Evolutionary conservation across 2,113 vertebrate genomes (phyloP).

Genomic region (Monopterus albus): DNA sequence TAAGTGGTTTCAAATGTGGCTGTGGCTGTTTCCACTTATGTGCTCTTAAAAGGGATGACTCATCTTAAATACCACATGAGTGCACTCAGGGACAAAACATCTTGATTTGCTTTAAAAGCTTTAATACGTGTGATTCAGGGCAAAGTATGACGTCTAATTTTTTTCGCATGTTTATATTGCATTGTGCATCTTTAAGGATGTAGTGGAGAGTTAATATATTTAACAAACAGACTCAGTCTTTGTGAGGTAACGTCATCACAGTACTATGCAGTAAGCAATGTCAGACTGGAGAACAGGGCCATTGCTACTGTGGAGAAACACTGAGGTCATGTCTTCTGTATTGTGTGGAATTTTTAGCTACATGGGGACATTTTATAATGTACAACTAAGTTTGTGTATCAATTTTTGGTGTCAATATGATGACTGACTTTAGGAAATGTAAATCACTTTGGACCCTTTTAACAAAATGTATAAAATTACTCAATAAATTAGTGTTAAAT

Average conservation of each 20-base stretch:
- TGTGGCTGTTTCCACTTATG: constrained; percentile 72
- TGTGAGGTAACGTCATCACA: background rate
- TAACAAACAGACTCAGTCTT: too few species aligned
- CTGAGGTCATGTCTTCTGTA: background rate
- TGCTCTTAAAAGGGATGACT: constrained; percentile 72
- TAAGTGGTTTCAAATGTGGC: constrained; percentile 75
- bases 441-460: too few species aligned
- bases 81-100: constrained; percentile 55
- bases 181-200: background rate
- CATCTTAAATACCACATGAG: constrained; percentile 62
- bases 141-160: background rate
- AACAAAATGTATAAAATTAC: too few species aligned
- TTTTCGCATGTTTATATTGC: background rate
- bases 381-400: too few species aligned
- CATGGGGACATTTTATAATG: background rate
- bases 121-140: constrained; percentile 35
- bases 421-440: too few species aligned
- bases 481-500: too few species aligned
- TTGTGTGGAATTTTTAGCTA: background rate
- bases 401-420: too few species aligned
- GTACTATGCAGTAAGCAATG: background rate
- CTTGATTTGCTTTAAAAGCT: constrained; percentile 35
- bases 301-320: background rate
- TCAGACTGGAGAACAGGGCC: background rate
- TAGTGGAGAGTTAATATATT: background rate